Evolutionary conservation across 1,140 invertebrate species (phyloP).

Genomic region (Piezodorus guildinii): DNA sequence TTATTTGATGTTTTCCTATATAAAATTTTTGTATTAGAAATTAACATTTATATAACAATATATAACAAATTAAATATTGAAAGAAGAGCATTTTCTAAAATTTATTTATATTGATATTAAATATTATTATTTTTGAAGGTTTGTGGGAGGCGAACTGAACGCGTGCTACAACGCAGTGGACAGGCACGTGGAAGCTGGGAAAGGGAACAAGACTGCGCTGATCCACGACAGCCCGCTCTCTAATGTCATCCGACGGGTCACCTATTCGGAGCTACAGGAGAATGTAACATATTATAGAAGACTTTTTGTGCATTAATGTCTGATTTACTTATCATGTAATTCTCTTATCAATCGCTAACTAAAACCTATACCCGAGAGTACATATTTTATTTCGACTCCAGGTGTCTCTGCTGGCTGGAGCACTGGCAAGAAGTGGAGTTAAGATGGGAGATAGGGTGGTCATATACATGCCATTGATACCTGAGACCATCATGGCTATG

Average conservation of each 20-base stretch:
- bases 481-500: slow-evolving; percentile 76
- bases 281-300: slow-evolving; percentile 41
- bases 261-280: slow-evolving; percentile 67
- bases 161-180: slow-evolving; percentile 89
- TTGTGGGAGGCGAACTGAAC: slow-evolving; percentile 79
- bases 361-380: too few species aligned
- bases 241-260: slow-evolving; percentile 56
- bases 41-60: too few species aligned
- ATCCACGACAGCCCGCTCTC: slow-evolving; percentile 86
- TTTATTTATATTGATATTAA: too few species aligned
- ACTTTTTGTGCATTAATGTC: too few species aligned
- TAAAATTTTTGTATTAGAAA: too few species aligned
- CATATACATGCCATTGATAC: slow-evolving; percentile 86
- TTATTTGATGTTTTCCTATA: too few species aligned
- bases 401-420: slow-evolving; percentile 66
- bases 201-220: slow-evolving; percentile 64
- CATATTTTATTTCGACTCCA: slow-evolving; percentile 29
- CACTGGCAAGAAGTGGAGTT: slow-evolving; percentile 58
- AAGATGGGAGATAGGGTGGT: slow-evolving; percentile 63
- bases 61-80: too few species aligned
- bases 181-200: slow-evolving; percentile 68
- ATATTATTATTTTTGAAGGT: slow-evolving; percentile 41
- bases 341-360: too few species aligned
- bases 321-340: too few species aligned
- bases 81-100: too few species aligned